These are phyloP conservation scores for Seira sanloemensis DNA, from an alignment of 2,888 invertebrate species.

Conservation along the genomic window DNA sequence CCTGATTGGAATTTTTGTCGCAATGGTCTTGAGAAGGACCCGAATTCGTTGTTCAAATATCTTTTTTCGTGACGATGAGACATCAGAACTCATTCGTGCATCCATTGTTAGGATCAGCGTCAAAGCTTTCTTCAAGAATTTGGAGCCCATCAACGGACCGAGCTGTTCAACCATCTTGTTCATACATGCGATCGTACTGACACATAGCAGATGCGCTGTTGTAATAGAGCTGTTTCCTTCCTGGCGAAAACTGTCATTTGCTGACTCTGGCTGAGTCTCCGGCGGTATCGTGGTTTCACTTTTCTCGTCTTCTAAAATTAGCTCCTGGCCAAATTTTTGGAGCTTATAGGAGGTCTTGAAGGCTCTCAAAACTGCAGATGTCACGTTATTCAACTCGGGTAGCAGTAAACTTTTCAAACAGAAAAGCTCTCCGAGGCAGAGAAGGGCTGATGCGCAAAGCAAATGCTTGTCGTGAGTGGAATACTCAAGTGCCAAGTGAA, in stretches of 20 bases:
- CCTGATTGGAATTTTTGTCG: constrained; percentile 70
- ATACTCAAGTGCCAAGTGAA: constrained; percentile 59
- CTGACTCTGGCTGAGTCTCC: background rate
- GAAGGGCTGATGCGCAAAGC: constrained; percentile 73
- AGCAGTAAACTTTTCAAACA: constrained; percentile 68
- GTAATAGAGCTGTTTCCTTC: constrained; percentile 58
- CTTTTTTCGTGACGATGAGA: constrained; percentile 64
- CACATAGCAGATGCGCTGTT: constrained; percentile 66
- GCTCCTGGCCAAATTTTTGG: constrained; percentile 21
- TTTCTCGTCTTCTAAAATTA: constrained; percentile 17
- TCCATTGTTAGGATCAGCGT: constrained; percentile 65
- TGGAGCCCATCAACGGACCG: constrained; percentile 70
- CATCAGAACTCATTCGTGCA: constrained; percentile 57
- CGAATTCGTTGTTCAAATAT: constrained; percentile 70
- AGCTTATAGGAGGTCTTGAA: constrained; percentile 66
- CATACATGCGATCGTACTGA: constrained; percentile 70
- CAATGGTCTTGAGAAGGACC: constrained; percentile 65
- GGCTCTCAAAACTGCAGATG: constrained; percentile 65
- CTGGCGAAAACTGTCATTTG: background rate
- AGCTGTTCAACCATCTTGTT: constrained; percentile 71
- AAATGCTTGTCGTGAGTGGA: constrained; percentile 62
- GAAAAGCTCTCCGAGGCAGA: constrained; percentile 76
- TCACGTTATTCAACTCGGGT: constrained; percentile 67
- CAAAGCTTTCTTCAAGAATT: constrained; percentile 68
- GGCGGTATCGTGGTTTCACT: background rate